Evolutionary conservation across 2,888 invertebrate genomes (phyloP).

Genomic region (Dolichomitus sp.): DNA sequence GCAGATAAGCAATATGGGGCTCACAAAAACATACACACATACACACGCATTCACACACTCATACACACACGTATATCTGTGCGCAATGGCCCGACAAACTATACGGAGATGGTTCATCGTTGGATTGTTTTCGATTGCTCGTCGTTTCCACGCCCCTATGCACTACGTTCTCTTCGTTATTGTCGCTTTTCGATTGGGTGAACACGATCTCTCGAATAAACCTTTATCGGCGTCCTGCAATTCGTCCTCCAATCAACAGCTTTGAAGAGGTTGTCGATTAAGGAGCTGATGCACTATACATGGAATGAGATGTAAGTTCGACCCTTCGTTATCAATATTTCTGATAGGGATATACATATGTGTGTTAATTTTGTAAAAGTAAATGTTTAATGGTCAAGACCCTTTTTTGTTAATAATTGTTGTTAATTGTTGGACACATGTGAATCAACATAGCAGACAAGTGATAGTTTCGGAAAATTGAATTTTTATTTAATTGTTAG

Average conservation of each 20-base stretch:
- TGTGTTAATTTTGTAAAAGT: background rate
- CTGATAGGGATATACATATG: background rate
- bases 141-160: constrained; percentile 8
- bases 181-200: constrained; percentile 55
- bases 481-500: too few species aligned
- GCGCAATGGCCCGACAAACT: constrained; percentile 5
- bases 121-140: constrained; percentile 56
- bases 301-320: background rate
- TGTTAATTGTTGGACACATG: too few species aligned
- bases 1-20: constrained; percentile 73
- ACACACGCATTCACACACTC: background rate
- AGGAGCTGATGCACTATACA: background rate
- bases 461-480: too few species aligned
- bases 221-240: constrained; percentile 52
- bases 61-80: background rate
- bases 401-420: too few species aligned
- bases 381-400: background rate
- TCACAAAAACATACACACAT: background rate
- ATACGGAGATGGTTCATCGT: constrained; percentile 32
- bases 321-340: background rate
- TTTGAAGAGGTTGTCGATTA: background rate
- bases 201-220: constrained; percentile 48
- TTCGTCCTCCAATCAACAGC: constrained; percentile 22
- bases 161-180: constrained; percentile 36
- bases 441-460: too few species aligned